Base-by-base conservation (phyloP, 2,888 invertebrate genomes). In the Ceratothoa steindachneri region DNA sequence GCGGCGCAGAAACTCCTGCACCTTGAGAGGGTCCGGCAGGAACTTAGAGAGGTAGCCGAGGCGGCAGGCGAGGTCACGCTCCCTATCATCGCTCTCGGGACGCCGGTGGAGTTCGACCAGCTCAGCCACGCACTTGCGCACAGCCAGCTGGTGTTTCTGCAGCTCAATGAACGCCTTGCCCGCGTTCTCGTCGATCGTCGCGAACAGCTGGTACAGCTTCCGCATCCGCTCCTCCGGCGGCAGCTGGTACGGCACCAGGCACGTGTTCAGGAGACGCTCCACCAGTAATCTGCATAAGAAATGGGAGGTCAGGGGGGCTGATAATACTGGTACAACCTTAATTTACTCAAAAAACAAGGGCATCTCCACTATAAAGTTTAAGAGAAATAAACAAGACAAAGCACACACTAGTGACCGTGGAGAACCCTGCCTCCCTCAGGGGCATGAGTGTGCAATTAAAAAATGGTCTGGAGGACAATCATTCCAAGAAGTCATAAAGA, bases 181-280 rank as follows among this genome's bases (percentile, higher is more conserved):
- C 0, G 97, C 97, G 84, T 97, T 92, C 81, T 96, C 94, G 83
- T 97, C 97, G 31, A 97, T 91, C 64, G 96, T 95, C 5, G 93
- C 93, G 83, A 96, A 89, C 52, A 97, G 85, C 83, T 95, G 93
- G 83, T 93, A 94, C 28, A 98, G 85, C 82, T 92, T 92, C 84
- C 93, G 94, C 97, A 97, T 97, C 77, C 97, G 88, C 75, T 95
- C 92, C 27, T 90, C 89, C 0, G 95, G 88, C 0, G 92, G 88
- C 73, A 97, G 85, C 80, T 93, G 93, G 84, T 95, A 98, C 0
- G 97, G 97, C 66, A 98, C 97, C 72, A 98, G 87, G 75, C 95
- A 96, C 7, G 95, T 97, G 83, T 97, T 97, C 55, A 98, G 85
- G 30, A 97, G 87, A 81, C 97, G 87, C 84, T 98, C 97, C 0